These are phyloP conservation scores for Gallinago nigripennis DNA, from an alignment of 2,797 vertebrate species.

Conservation along the genomic window DNA sequence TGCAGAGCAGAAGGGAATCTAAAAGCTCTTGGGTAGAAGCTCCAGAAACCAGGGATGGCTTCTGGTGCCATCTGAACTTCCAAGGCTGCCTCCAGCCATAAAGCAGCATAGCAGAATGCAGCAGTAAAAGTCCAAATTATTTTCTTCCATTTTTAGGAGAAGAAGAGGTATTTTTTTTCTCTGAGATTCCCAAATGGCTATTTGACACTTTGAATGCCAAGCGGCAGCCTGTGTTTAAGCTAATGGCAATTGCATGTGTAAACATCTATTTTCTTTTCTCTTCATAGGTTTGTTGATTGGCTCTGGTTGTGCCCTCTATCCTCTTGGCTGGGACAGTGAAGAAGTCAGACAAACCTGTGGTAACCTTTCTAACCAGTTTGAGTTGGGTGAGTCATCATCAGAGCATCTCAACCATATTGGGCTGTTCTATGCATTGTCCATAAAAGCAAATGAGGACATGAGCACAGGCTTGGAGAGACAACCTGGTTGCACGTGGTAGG, in stretches of 20 bases:
- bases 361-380: conserved; percentile 92
- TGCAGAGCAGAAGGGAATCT: background rate
- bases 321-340: conserved; percentile 97
- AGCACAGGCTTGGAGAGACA: background rate
- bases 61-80: background rate
- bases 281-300: conserved; percentile 90
- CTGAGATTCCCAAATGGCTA: background rate
- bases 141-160: background rate
- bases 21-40: background rate
- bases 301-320: conserved; percentile 95
- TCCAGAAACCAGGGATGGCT: background rate
- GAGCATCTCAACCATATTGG: background rate
- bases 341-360: conserved; percentile 95
- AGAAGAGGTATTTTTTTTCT: background rate
- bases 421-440: background rate
- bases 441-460: background rate
- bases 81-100: background rate
- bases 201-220: background rate
- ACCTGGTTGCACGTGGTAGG: background rate
- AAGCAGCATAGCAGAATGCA: background rate
- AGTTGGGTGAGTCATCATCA: conserved; percentile 84
- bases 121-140: background rate
- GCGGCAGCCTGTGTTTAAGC: background rate
- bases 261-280: conserved; percentile 23
- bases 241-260: background rate